phyloP scores from a whole-genome alignment of 2,797 vertebrate genomes.

The Peromyscus eremicus region DNA sequence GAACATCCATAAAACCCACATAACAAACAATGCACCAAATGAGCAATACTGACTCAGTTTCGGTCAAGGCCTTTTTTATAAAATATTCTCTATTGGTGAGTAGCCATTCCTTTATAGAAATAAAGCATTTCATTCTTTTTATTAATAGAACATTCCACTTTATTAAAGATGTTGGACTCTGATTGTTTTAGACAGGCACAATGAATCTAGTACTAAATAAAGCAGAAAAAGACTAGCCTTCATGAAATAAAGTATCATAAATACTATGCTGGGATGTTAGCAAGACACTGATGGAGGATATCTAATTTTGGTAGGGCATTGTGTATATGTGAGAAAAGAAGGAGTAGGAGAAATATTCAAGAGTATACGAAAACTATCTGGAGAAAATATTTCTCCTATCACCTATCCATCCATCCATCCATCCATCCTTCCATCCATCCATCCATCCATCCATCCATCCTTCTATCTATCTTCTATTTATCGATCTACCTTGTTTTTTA shows the following conservation, averaged over 20 bases:
- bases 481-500: neutral
- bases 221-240: neutral
- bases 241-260: neutral
- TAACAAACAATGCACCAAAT: neutral
- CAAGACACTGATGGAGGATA: neutral
- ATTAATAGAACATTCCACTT: neutral
- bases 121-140: neutral
- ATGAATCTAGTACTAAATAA: neutral
- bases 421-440: neutral
- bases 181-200: neutral
- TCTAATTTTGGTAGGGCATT: neutral
- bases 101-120: neutral
- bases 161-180: constrained; percentile 13
- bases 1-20: neutral
- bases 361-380: neutral
- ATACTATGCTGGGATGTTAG: neutral
- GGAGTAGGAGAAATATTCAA: neutral
- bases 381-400: neutral
- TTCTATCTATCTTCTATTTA: neutral
- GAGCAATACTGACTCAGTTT: neutral
- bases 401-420: too few species aligned
- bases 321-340: too few species aligned
- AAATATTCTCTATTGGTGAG: neutral
- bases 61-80: neutral
- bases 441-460: neutral